Evolutionary conservation across 2,888 invertebrate species (phyloP).

Genomic region (Protula sp.): DNA sequence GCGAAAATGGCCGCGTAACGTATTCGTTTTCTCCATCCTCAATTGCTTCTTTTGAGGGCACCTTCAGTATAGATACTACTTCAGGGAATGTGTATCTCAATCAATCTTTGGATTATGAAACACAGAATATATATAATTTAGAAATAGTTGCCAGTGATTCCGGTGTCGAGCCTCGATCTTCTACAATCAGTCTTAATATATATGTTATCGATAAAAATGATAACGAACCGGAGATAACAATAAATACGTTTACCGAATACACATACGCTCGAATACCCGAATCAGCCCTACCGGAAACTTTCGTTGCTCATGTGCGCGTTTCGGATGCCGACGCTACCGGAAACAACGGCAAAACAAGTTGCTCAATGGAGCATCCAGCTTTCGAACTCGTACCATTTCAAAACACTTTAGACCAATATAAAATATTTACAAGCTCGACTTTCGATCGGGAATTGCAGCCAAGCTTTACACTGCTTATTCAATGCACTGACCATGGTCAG

Average conservation of each 20-base stretch:
- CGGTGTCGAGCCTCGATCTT: background rate
- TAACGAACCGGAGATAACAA: slow-evolving; percentile 4
- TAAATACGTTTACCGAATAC: background rate
- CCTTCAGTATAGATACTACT: slow-evolving; percentile 1
- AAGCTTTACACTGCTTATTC: background rate
- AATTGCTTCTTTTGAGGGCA: background rate
- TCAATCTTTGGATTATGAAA: slow-evolving; percentile 1
- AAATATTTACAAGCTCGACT: background rate
- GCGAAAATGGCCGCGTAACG: background rate
- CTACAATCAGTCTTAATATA: background rate
- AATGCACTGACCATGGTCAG: background rate
- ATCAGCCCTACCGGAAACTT: background rate
- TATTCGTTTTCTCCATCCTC: background rate
- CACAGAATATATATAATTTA: background rate
- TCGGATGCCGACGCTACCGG: slow-evolving; percentile 3
- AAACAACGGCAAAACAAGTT: background rate
- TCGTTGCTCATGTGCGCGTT: slow-evolving; percentile 4
- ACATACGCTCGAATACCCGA: background rate
- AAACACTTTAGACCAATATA: background rate
- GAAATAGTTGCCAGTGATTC: background rate
- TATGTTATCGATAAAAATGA: slow-evolving; percentile 3
- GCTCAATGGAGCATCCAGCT: background rate
- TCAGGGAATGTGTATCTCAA: slow-evolving; percentile 4
- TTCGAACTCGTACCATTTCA: background rate
- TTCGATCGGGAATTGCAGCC: background rate